Conservation (phyloP, 2,113 vertebrate species). For the Motacilla alba region DNA sequence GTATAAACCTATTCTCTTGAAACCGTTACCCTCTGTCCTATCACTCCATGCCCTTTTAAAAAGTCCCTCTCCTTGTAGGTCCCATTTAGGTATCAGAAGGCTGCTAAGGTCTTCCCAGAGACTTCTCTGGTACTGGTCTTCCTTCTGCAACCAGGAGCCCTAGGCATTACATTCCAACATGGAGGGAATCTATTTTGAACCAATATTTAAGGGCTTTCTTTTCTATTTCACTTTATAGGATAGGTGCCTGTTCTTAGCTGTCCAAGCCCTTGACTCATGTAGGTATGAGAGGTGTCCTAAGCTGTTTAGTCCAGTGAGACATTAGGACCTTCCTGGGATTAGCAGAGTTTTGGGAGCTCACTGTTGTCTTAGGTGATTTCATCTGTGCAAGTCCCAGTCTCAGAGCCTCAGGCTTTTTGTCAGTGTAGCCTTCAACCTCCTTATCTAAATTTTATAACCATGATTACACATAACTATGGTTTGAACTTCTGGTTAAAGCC, state of each 20-base stretch:
- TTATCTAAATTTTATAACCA: background rate
- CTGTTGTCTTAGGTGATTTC: background rate
- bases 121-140: background rate
- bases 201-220: background rate
- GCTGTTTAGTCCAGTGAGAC: background rate
- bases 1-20: background rate
- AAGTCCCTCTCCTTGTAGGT: background rate
- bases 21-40: background rate
- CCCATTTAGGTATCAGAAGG: background rate
- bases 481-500: background rate
- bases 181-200: background rate
- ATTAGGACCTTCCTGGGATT: background rate
- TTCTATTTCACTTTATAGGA: background rate
- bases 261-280: background rate
- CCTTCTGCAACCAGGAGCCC: background rate
- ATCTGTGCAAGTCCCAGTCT: background rate
- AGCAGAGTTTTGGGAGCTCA: background rate
- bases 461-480: rapidly evolving
- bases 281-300: background rate
- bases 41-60: background rate
- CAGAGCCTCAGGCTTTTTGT: background rate
- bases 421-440: background rate
- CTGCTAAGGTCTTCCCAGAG: background rate
- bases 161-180: background rate
- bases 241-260: background rate